Evolutionary conservation across 2,888 invertebrate species (phyloP), one percentile per base, ranked within the genome.

Genomic region (Lithophane leautieri): DNA sequence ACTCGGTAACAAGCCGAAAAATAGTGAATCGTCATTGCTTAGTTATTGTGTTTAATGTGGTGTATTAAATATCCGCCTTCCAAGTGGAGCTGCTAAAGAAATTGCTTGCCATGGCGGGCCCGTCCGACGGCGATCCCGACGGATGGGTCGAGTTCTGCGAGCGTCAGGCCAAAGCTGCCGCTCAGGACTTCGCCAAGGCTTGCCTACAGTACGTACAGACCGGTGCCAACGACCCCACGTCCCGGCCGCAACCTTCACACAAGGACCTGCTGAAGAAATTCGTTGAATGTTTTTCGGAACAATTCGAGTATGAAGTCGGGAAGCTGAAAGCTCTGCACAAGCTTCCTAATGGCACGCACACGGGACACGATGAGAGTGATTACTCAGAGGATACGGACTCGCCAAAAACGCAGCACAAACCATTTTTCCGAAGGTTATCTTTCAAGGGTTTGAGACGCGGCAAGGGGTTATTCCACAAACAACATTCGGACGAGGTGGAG

Each of bases 71-170:
- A 87, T 81, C 90, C 89, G 88, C 88, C 89, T 90, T 93, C 91
- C 96, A 95, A 95, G 96, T 96, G 96, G 96, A 96, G 96, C 95
- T 96, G 91, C 82, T 96, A 94, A 95, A 93, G 94, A 95, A 93
- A 93, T 91, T 96, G 91, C 93, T 96, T 89, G 96, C 94, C 93
- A 96, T 96, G 96, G 94, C 94, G 92, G 97, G 97, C 94, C 96
- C 97, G 92, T 97, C 97, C 94, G 97, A 97, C 92, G 97, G 97
- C 90, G 97, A 97, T 86, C 93, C 97, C 92, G 97, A 97, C 92
- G 97, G 97, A 94, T 98, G 98, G 98, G 97, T 97, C 91, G 98
- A 98, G 93, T 98, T 98, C 94, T 98, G 98, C 95, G 98, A 98
- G 94, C 97, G 98, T 93, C 98, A 99, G 95, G 98, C 98, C 78